phyloP scores from a whole-genome alignment of 2,113 vertebrate species.

The Tinamus guttatus region DNA sequence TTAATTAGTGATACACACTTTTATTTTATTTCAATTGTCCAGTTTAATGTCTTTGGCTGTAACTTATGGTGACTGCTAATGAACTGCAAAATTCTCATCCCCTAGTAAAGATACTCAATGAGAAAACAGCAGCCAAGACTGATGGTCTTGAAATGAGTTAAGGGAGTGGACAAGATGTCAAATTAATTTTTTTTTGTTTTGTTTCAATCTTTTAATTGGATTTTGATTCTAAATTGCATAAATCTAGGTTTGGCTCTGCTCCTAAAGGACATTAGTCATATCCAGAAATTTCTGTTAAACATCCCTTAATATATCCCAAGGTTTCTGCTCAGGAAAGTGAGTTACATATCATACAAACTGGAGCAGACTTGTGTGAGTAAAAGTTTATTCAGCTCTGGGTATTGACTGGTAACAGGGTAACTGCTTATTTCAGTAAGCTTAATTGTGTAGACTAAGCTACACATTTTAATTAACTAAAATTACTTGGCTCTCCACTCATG shows the following conservation, averaged over 20 bases:
- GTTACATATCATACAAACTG: not conserved
- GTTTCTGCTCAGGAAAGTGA: not conserved
- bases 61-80: not conserved
- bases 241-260: slow-evolving; percentile 38
- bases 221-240: slow-evolving; percentile 35
- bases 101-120: not conserved
- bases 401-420: not conserved
- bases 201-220: not conserved
- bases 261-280: not conserved
- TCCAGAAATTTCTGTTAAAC: not conserved
- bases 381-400: slow-evolving; percentile 14
- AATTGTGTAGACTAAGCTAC: not conserved
- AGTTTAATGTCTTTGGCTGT: not conserved
- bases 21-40: not conserved
- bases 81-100: not conserved
- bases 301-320: not conserved
- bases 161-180: not conserved
- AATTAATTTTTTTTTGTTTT: not conserved
- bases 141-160: not conserved
- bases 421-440: not conserved
- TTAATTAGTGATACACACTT: not conserved
- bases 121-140: not conserved
- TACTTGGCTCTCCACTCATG: not conserved
- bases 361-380: not conserved
- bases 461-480: not conserved